Base-by-base conservation (phyloP, 2,888 invertebrate genomes). In the Dasysyrphus tricinctus region DNA sequence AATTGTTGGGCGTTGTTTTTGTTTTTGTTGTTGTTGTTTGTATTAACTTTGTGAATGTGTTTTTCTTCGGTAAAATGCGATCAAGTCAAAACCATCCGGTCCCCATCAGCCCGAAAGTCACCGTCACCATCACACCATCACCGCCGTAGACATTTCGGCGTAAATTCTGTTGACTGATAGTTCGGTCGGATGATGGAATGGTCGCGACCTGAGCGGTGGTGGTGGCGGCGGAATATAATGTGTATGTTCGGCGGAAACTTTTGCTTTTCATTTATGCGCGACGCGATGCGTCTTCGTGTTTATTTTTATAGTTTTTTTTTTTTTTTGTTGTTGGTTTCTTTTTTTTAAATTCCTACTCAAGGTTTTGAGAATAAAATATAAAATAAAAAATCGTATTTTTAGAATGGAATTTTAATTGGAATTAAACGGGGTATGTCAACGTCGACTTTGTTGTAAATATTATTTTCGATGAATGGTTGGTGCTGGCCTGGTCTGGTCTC, bases 361-460 rank as follows among this genome's bases (percentile, higher is more conserved):
- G 84, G 80, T 78, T 74, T 69, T 49, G 61, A 78, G 63, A 67
- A 49, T 34, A 47, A 47, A 65, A 34, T 32, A 34, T 47, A 47
- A 51, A n/a, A 39, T 19, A 24, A 61, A 37, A 19, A 39, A 9
- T 39, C 8, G 19, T 85, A 86, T 81, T 81, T 86, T 73, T 86
- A 81, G 85, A 81, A 57, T 37, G 78, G 85, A 81, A 86, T 86
- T 81, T 86, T 86, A 81, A 81, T 80, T 86, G 65, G 72, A 65
- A 81, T 70, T 72, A 81, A 86, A 74, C 77, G 67, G 67, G 69
- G 81, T 81, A 81, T 86, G 81, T 86, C 85, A 86, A 81, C 76
- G 84, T 80, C 59, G 65, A 44, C 67, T 49, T 79, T 74, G 32
- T 39, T 73, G 67, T 74, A 61, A 65, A 72, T 44, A 77, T 54